Percentiles rank a stretch among this genome's conserved stretches.
Evolutionary conservation across 2,113 vertebrate species (phyloP).

Genomic region (Gnathonemus longibarbis): DNA sequence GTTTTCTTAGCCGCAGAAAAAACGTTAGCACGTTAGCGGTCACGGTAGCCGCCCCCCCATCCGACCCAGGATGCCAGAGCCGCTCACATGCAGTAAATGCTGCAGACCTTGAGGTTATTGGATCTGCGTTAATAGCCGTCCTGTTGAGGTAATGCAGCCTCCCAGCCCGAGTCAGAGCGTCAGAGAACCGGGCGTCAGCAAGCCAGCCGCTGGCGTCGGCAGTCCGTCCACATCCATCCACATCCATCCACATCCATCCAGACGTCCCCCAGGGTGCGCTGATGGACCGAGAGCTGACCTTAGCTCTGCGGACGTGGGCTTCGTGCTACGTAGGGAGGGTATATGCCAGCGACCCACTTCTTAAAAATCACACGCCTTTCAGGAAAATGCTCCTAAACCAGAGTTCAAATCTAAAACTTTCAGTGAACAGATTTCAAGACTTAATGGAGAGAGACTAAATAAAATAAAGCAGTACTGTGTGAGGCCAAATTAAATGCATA

Average conservation of each 20-base stretch:
- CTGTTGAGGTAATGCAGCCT: conserved; percentile 15
- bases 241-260: conserved; percentile 20
- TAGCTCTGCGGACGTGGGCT: background rate
- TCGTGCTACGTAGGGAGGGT: background rate
- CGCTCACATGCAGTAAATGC: conserved; percentile 41
- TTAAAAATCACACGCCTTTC: background rate
- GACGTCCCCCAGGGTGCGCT: background rate
- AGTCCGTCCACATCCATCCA: conserved; percentile 25
- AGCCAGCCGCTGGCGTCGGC: conserved; percentile 48
- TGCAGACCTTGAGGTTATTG: conserved; percentile 47
- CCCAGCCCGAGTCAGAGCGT: conserved; percentile 30
- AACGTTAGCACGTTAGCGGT: background rate
- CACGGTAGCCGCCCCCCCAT: background rate
- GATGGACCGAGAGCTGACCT: background rate
- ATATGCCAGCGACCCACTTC: background rate
- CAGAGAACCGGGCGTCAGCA: conserved; percentile 55
- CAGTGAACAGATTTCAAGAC: background rate
- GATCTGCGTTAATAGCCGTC: conserved; percentile 32
- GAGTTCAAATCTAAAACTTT: background rate
- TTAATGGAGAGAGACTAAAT: background rate
- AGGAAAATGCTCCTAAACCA: background rate
- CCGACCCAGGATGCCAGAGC: conserved; percentile 16
- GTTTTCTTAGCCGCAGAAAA: background rate
- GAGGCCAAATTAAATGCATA: background rate
- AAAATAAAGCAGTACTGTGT: background rate